Conservation (phyloP, 2,113 vertebrate genomes). For the Callorhinus ursinus region DNA sequence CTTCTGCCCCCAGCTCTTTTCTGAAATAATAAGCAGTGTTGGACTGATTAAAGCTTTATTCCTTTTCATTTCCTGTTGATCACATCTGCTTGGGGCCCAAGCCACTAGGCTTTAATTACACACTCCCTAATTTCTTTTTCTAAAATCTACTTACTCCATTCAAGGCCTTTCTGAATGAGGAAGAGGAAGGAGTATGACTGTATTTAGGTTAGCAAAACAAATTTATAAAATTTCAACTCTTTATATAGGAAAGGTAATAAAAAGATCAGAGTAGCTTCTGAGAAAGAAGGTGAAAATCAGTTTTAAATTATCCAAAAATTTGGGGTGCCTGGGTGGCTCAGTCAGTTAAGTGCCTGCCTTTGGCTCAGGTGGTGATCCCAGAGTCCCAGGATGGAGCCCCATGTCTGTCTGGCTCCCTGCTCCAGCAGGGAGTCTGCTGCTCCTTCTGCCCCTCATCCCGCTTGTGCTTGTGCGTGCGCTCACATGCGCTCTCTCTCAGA, state of each 20-base stretch:
- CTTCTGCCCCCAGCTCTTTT: neutral
- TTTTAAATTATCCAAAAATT: neutral
- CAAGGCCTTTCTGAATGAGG: neutral
- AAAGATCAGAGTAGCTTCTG: neutral
- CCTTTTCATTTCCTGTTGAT: neutral
- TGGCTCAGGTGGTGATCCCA: neutral
- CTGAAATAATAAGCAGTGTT: neutral
- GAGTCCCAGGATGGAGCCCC: neutral
- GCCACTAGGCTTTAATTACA: neutral
- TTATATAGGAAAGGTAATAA: neutral
- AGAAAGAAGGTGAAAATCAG: constrained; percentile 10
- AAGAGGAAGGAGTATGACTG: neutral
- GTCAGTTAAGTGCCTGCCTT: neutral
- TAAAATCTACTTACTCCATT: neutral
- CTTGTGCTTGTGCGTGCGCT: neutral
- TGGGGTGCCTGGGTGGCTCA: neutral
- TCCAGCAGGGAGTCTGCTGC: neutral
- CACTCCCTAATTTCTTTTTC: neutral
- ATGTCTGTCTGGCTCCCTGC: neutral
- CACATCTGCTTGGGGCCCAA: neutral
- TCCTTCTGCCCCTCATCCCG: neutral
- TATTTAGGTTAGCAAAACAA: constrained; percentile 34
- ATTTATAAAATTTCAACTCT: neutral
- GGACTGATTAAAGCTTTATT: neutral
- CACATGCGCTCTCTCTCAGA: too few relatives aligned